Conservation (phyloP, 1,140 invertebrate species). For the Druon quercuslanigerum region DNA sequence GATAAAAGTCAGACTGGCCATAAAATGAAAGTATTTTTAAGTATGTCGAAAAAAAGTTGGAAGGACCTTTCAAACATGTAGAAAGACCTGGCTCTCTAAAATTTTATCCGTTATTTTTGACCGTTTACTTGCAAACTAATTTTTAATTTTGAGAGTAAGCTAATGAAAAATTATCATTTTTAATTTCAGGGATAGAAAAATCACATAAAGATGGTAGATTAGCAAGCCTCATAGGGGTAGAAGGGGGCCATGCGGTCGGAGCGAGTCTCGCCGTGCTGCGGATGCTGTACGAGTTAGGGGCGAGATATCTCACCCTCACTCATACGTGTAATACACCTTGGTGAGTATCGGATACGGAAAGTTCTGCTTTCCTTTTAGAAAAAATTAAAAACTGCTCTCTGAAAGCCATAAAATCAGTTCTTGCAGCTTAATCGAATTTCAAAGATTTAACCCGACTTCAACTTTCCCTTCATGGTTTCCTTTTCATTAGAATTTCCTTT, state of each 20-base stretch:
- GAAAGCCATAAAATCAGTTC: neutral
- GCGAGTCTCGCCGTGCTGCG: constrained; percentile 87
- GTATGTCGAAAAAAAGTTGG: no score
- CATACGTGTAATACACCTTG: constrained; percentile 92
- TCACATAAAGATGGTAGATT: constrained; percentile 81
- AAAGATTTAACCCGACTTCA: neutral
- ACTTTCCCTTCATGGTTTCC: neutral
- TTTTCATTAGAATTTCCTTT: neutral
- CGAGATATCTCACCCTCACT: constrained; percentile 88
- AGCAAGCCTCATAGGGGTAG: constrained; percentile 86
- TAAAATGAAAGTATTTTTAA: no score
- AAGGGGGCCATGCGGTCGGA: constrained; percentile 89
- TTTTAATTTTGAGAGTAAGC: constrained; percentile 33
- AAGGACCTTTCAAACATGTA: no score
- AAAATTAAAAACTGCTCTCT: constrained; percentile 20
- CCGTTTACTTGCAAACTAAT: no score
- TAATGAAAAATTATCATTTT: constrained; percentile 45
- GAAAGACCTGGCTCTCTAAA: no score
- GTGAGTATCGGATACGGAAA: constrained; percentile 74
- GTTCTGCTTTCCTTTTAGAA: constrained; percentile 11
- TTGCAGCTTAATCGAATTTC: neutral
- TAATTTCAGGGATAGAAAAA: constrained; percentile 79
- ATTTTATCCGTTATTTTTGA: no score
- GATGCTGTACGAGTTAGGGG: constrained; percentile 88
- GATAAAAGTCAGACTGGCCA: no score